These are phyloP conservation scores for Oscheius onirici DNA, from an alignment of 2,888 invertebrate genomes.

Conservation along the genomic window DNA sequence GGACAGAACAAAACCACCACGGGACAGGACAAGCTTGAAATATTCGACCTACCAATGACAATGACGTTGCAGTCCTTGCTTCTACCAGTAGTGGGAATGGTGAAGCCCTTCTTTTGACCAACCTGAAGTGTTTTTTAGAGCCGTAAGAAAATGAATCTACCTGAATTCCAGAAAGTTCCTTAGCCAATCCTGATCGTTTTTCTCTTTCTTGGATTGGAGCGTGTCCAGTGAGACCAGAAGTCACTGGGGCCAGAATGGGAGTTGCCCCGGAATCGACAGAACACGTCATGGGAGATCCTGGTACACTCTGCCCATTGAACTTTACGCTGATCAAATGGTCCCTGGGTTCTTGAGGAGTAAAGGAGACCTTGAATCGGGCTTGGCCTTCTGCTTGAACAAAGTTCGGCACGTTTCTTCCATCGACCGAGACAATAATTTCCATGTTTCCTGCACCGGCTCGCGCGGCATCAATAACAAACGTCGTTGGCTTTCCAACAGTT, in stretches of 20 bases:
- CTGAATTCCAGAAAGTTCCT: conserved; percentile 47
- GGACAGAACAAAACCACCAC: conserved; percentile 24
- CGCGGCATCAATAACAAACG: conserved; percentile 85
- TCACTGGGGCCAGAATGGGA: conserved; percentile 32
- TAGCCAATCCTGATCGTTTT: conserved; percentile 44
- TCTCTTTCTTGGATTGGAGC: conserved; percentile 21
- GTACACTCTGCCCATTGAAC: conserved; percentile 77
- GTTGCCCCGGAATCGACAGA: conserved; percentile 36
- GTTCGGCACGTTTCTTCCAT: conserved; percentile 95
- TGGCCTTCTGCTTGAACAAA: conserved; percentile 91
- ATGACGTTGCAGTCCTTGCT: conserved; percentile 69
- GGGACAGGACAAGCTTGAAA: conserved; percentile 7
- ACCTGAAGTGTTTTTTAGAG: conserved; percentile 44
- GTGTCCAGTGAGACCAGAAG: conserved; percentile 25
- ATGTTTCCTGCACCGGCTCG: conserved; percentile 89
- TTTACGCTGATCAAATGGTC: conserved; percentile 89
- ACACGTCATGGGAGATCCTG: conserved; percentile 46
- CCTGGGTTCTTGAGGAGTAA: conserved; percentile 92
- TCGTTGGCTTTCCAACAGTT: conserved; percentile 89
- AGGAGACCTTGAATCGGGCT: conserved; percentile 89
- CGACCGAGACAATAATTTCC: conserved; percentile 95
- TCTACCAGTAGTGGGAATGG: conserved; percentile 62
- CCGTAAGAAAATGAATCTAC: conserved; percentile 3
- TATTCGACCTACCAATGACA: conserved; percentile 63
- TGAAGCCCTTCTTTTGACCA: conserved; percentile 69